Evolutionary conservation across 2,888 invertebrate species (phyloP).

Genomic region (Dryadula phaetusa): DNA sequence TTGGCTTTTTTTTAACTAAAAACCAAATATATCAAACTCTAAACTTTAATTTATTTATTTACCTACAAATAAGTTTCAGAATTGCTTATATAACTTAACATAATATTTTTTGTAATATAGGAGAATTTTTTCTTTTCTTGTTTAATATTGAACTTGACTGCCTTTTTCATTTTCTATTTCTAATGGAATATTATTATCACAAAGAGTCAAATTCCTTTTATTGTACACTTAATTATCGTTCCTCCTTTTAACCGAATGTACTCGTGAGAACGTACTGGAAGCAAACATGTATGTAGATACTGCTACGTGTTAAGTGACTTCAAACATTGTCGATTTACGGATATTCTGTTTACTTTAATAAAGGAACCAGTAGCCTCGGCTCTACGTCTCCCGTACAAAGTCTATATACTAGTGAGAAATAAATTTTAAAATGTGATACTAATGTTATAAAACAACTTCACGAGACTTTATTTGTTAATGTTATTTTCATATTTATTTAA

Average conservation of each 20-base stretch:
- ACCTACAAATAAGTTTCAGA: not conserved
- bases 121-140: too few relatives aligned
- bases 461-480: not conserved
- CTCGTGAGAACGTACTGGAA: constrained; percentile 32
- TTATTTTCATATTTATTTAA: not conserved
- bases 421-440: not conserved
- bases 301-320: constrained; percentile 31
- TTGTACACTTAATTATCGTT: constrained; percentile 1
- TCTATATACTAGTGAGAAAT: not conserved
- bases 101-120: too few relatives aligned
- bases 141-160: not conserved
- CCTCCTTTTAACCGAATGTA: not conserved
- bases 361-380: not conserved
- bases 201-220: not conserved
- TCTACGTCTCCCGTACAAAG: not conserved
- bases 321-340: constrained; percentile 24
- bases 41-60: not conserved
- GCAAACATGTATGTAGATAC: constrained; percentile 18
- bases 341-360: constrained; percentile 19
- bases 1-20: not conserved
- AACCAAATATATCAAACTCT: not conserved
- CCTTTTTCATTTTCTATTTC: not conserved
- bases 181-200: not conserved
- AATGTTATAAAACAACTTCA: not conserved
- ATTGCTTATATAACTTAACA: too few relatives aligned